Evolutionary conservation across 2,113 vertebrate species (phyloP), one percentile per base, ranked within the genome.

Genomic region (Melozone crissalis): DNA sequence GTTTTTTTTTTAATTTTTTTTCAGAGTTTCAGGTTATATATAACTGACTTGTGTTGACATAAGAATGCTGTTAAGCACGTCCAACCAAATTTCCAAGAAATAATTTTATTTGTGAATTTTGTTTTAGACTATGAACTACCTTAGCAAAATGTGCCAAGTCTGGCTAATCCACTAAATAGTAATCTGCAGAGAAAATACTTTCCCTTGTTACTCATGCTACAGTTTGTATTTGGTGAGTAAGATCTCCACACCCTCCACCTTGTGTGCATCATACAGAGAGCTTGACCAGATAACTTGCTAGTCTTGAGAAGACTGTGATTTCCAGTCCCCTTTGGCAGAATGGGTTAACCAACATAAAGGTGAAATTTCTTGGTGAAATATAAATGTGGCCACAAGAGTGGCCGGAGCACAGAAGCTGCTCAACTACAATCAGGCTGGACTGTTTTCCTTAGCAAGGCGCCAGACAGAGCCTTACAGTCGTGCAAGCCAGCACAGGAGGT

Each of bases 371-470:
- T n/a, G 44, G 17, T 24, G 37, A 27, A 39, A 49, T 27, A 43
- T 7, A 24, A 63, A 81, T 0, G 2, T 8, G 69, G 52, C 26
- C 68, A 65, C 61, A 63, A 33, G 69, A 82, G 69, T 13, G 89
- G 73, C 28, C 1, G 6, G 35, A 80, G 59, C 33, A 61, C 13
- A 68, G 65, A 57, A 69, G 18, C 37, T 31, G 13, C 43, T 49
- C 37, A 13, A 0, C 19, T 33, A 2, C 9, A 6, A 3, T 9
- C 19, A 1, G 5, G 9, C 24, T 10, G 35, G 57, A 19, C 18
- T 63, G 1, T 33, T 75, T 55, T 31, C 39, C 30, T 65, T 3
- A 37, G 13, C 11, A 43, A 51, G 23, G 11, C 16, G 4, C 5
- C 43, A 33, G 31, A 4, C 7, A 15, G 28, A 67, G 7, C 5